Percentiles rank a stretch among this genome's conserved stretches.
Evolutionary conservation across 2,888 invertebrate genomes (phyloP).

Genomic region (Drosophila nr. perissopoda): DNA sequence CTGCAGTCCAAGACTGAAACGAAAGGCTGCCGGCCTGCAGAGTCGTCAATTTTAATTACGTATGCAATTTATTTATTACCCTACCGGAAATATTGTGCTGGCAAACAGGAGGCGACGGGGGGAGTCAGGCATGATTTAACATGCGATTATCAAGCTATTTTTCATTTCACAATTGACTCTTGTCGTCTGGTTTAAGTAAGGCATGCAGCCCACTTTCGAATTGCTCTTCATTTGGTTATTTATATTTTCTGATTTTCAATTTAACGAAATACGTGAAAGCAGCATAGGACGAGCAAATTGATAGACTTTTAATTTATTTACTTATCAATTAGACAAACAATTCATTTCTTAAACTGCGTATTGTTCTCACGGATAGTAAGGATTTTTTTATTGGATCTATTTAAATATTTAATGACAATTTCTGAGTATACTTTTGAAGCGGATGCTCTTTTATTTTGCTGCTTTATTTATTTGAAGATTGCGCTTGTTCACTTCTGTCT

Average conservation of each 20-base stretch:
- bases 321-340: constrained; percentile 15
- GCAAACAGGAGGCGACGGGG: constrained; percentile 11
- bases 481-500: neutral
- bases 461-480: neutral
- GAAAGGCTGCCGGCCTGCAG: constrained; percentile 50
- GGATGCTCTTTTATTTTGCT: neutral
- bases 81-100: constrained; percentile 78
- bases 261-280: constrained; percentile 11
- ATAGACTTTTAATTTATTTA: constrained; percentile 11
- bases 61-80: constrained; percentile 81
- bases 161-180: constrained; percentile 74
- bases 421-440: neutral
- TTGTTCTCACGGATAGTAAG: neutral
- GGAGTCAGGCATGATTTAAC: constrained; percentile 56
- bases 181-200: constrained; percentile 34
- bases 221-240: neutral
- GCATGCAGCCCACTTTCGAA: constrained; percentile 7
- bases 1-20: constrained; percentile 16
- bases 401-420: neutral
- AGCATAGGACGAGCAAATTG: neutral
- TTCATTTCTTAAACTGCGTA: neutral
- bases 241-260: constrained; percentile 16
- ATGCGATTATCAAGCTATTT: constrained; percentile 76
- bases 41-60: constrained; percentile 82
- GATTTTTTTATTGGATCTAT: neutral